Base-by-base conservation (phyloP, 2,888 invertebrate genomes). In the Baccha elongata region DNA sequence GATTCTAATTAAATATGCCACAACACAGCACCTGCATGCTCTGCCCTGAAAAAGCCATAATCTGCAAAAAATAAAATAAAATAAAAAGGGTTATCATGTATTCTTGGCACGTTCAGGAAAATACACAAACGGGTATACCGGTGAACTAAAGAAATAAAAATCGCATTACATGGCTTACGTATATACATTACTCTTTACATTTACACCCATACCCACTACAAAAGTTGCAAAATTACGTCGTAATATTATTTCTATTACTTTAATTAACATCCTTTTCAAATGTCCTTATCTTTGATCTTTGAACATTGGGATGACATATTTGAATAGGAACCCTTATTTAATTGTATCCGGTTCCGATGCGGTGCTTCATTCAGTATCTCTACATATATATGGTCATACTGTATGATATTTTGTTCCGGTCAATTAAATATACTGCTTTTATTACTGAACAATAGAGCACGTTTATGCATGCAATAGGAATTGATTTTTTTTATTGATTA, bases 31-130 rank as follows among this genome's bases (percentile, higher is more conserved):
- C 60, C 60, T 44, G 60, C 42, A 42, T n/a, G 3, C 37, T 44
- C 8, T 21, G 21, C n/a, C 37, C 21, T 15, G 4, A 4, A 19
- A 37, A 21, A 62, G 50, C 32, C 29, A 29, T 29, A 17, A 42
- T 15, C 42, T 58, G 50, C 53, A 32, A 26, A 29, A 35, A 17
- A 4, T 10, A 44, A 44, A 44, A 32, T 19, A 53, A 35, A 52
- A 37, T 7, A 60, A 19, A 72, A 73, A 44, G 35, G 26, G 62
- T 26, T 73, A 65, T 65, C 29, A 46, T 69, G 64, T 48, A 80
- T 69, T 74, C 80, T 21, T 29, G 21, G 37, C 80, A 80, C 80
- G 75, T 80, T 60, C 44, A 50, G 44, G 10, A 17, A 64, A 58
- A 35, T 21, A 35, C 26, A n/a, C 55, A 65, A 11, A 52, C n/a